A percentile compares a stretch with the other conserved stretches of the same genome.
Conservation (phyloP, 2,797 vertebrate species). For the Gephyroberyx darwinii region DNA sequence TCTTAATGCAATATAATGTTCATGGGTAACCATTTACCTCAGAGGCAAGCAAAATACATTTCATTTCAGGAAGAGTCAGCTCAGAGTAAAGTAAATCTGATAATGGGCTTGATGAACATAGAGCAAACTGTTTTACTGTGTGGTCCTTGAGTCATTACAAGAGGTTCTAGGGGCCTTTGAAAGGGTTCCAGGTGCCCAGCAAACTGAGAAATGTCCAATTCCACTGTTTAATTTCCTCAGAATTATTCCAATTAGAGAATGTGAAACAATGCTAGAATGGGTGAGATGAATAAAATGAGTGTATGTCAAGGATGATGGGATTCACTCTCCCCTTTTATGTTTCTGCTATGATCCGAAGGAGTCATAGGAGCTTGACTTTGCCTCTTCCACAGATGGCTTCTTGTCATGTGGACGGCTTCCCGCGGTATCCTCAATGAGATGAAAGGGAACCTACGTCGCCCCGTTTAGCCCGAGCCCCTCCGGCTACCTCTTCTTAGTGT, state of each 20-base stretch:
- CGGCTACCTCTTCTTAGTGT: conserved; percentile 20
- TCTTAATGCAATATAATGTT: conserved; percentile 61
- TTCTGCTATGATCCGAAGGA: too few relatives aligned
- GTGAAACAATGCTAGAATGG: too few relatives aligned
- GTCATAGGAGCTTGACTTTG: too few relatives aligned
- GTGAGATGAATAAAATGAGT: too few relatives aligned
- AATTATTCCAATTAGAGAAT: too few relatives aligned
- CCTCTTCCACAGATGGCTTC: background rate
- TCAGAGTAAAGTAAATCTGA: conserved; percentile 43
- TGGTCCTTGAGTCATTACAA: background rate
- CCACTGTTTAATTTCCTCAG: too few relatives aligned
- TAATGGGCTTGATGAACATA: conserved; percentile 25
- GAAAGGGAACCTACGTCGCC: conserved; percentile 42
- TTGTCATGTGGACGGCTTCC: conserved; percentile 10
- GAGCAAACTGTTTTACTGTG: conserved; percentile 17
- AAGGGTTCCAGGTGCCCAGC: too few relatives aligned
- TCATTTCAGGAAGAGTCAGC: conserved; percentile 55
- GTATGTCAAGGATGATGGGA: too few relatives aligned
- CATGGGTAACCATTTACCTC: conserved; percentile 46
- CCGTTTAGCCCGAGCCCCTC: conserved; percentile 31
- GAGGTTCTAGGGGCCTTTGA: too few relatives aligned
- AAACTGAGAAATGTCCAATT: too few relatives aligned
- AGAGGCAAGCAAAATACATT: conserved; percentile 52
- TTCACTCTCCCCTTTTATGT: background rate
- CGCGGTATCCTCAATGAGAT: conserved; percentile 38